Percentiles rank a stretch among this genome's conserved stretches.
Evolutionary conservation across 1,140 invertebrate genomes (phyloP).

Genomic region (Anastrepha ludens): DNA sequence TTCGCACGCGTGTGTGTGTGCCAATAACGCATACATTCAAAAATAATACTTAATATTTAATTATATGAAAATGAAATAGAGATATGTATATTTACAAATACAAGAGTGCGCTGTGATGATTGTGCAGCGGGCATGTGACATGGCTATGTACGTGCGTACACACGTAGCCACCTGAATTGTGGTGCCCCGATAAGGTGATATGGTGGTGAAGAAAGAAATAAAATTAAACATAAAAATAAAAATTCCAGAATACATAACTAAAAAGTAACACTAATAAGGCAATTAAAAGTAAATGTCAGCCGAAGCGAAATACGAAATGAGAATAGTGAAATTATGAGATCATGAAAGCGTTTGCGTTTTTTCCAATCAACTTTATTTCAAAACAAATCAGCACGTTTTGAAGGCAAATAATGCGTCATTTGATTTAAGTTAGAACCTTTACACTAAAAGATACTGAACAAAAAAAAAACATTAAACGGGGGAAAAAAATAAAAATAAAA

Average conservation of each 20-base stretch:
- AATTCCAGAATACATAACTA: not conserved
- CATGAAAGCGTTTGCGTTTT: not conserved
- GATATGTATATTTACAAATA: not conserved
- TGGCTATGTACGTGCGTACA: not conserved
- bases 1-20: not conserved
- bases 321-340: not conserved
- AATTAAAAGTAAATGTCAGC: not conserved
- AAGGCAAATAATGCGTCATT: not conserved
- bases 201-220: not conserved
- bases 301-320: not conserved
- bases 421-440: not conserved
- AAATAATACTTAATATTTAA: conserved; percentile 52
- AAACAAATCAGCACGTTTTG: too few relatives aligned
- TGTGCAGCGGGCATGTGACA: conserved; percentile 5
- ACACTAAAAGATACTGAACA: too few relatives aligned
- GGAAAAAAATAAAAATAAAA: not conserved
- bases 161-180: not conserved
- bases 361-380: not conserved
- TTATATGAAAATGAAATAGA: conserved; percentile 37
- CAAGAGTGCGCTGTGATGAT: not conserved
- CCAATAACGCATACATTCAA: conserved; percentile 17
- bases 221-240: not conserved
- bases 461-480: not conserved
- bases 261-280: not conserved
- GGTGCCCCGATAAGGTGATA: not conserved